phyloP scores from a whole-genome alignment of 2,888 invertebrate species.

The Glomeris marginata region DNA sequence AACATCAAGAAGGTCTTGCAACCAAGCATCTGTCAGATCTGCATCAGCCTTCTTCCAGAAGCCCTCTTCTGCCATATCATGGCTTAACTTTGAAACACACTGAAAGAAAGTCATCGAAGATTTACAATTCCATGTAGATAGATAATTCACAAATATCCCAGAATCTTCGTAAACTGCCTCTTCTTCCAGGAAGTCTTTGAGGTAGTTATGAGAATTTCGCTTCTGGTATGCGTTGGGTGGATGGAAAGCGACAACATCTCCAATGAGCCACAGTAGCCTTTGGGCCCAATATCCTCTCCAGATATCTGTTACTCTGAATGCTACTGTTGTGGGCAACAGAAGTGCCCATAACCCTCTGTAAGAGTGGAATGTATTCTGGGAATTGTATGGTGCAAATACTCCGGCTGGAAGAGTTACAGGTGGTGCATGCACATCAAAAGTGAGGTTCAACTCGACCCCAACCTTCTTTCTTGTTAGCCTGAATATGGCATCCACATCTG shows the following conservation, averaged over 20 bases:
- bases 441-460: not conserved
- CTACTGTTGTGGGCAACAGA: constrained; percentile 3
- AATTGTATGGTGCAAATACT: constrained; percentile 9
- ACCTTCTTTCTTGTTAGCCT: constrained; percentile 4
- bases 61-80: not conserved
- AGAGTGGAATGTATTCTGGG: constrained; percentile 6
- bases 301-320: constrained; percentile 9
- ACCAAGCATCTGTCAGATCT: not conserved
- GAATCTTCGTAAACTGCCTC: constrained; percentile 1
- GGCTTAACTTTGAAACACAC: constrained; percentile 1
- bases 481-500: constrained; percentile 11
- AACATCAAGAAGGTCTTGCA: not conserved
- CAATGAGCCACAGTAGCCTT: constrained; percentile 9
- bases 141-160: not conserved
- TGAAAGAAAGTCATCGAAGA: not conserved
- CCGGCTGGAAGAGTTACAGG: constrained; percentile 9
- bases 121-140: constrained; percentile 1
- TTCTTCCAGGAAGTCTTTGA: constrained; percentile 6
- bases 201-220: constrained; percentile 5
- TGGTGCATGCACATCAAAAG: constrained; percentile 9
- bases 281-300: constrained; percentile 13
- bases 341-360: constrained; percentile 7
- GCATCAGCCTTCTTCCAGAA: not conserved
- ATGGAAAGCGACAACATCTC: constrained; percentile 6
- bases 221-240: constrained; percentile 7